Percentiles rank a stretch among this genome's conserved stretches.
Conservation (phyloP, 2,888 invertebrate genomes). For the Diachrysia chrysitis region DNA sequence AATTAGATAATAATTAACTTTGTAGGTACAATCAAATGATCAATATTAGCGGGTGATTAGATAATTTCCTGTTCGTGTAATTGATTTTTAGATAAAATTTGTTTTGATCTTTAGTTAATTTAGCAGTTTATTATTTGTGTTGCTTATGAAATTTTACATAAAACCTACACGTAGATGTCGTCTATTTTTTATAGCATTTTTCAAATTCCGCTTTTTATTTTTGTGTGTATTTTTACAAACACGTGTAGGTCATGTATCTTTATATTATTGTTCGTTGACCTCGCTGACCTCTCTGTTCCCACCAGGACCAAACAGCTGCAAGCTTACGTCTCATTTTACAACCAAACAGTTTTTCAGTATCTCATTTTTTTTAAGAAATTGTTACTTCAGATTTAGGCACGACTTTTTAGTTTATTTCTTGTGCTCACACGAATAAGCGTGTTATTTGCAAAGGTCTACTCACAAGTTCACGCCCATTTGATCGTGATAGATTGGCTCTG, state of each 20-base stretch:
- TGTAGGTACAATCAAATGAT: conserved; percentile 30
- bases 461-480: conserved; percentile 40
- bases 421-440: conserved; percentile 33
- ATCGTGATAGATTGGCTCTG: conserved; percentile 50
- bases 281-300: not conserved
- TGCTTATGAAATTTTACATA: not conserved
- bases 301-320: too few relatives aligned
- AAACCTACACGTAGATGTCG: not conserved
- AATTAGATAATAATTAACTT: conserved; percentile 53
- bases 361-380: too few relatives aligned
- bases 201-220: not conserved
- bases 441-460: conserved; percentile 44
- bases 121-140: conserved; percentile 18
- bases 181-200: not conserved
- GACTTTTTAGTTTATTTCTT: conserved; percentile 16
- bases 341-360: not conserved
- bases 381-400: conserved; percentile 16
- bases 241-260: too few relatives aligned
- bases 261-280: not conserved
- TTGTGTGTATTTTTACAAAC: too few relatives aligned
- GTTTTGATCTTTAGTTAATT: conserved; percentile 14
- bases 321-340: too few relatives aligned
- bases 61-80: conserved; percentile 47
- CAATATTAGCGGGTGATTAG: conserved; percentile 35
- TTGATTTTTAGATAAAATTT: conserved; percentile 43